phyloP scores from a whole-genome alignment of 2,888 invertebrate genomes.

The Brenthis ino region DNA sequence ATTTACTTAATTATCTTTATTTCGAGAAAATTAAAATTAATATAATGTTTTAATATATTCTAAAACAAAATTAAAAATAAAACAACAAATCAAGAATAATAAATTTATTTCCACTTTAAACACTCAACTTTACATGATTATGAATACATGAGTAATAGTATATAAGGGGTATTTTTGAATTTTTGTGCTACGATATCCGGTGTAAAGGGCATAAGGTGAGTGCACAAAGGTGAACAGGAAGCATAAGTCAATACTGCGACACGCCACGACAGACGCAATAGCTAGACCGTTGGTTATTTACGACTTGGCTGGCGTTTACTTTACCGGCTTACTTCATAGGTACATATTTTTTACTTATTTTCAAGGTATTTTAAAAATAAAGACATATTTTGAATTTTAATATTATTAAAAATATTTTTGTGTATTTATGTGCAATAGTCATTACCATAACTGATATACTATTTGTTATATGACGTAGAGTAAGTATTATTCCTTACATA shows the following conservation, averaged over 20 bases:
- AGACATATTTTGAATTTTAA: not conserved
- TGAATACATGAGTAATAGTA: not conserved
- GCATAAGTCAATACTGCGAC: slow-evolving; percentile 36
- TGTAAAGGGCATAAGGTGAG: slow-evolving; percentile 27
- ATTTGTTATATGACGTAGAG: too few relatives aligned
- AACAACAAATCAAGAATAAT: too few relatives aligned
- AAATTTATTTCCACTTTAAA: too few relatives aligned
- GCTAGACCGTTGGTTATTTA: slow-evolving; percentile 27
- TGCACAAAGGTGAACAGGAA: slow-evolving; percentile 34
- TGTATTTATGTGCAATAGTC: too few relatives aligned
- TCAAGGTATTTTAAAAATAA: not conserved
- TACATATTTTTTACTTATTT: not conserved
- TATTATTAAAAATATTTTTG: too few relatives aligned
- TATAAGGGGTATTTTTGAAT: slow-evolving; percentile 4
- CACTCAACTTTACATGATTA: too few relatives aligned
- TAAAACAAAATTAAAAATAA: too few relatives aligned
- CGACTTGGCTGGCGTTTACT: not conserved
- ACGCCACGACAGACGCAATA: slow-evolving; percentile 38
- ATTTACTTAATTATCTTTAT: too few relatives aligned
- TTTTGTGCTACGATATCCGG: slow-evolving; percentile 15
- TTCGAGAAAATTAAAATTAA: too few relatives aligned
- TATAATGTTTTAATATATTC: too few relatives aligned
- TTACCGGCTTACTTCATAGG: not conserved
- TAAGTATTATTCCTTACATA: too few relatives aligned
- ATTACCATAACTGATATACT: too few relatives aligned